Evolutionary conservation across 2,797 vertebrate species (phyloP).

Genomic region (Alosa sapidissima): DNA sequence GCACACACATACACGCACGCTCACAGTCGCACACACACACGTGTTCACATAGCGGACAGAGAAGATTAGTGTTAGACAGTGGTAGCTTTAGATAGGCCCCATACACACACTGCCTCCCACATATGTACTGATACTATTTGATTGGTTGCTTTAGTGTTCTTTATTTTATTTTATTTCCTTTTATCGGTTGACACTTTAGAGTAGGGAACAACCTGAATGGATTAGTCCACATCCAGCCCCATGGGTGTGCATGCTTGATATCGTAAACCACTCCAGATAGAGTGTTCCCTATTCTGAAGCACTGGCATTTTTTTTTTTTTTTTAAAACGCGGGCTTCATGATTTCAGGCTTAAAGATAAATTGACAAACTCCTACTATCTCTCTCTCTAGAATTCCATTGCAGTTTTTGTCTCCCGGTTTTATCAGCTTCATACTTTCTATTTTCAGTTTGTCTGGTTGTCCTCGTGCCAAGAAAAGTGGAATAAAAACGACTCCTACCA

Average conservation of each 20-base stretch:
- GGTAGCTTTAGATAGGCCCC: conserved; percentile 65
- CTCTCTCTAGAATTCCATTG: conserved; percentile 27
- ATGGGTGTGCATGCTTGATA: background rate
- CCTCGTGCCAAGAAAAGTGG: conserved; percentile 99
- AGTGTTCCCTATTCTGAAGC: conserved; percentile 50
- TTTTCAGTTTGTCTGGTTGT: conserved; percentile 98
- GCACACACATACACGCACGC: conserved; percentile 49
- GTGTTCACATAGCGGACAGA: conserved; percentile 54
- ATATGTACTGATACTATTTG: background rate
- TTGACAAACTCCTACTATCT: conserved; percentile 16
- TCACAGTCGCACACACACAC: background rate
- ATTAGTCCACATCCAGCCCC: background rate
- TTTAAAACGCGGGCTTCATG: conserved; percentile 22
- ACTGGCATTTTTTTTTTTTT: conserved; percentile 43
- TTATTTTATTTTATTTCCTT: background rate
- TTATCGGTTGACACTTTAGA: conserved; percentile 33
- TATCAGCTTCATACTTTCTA: conserved; percentile 82
- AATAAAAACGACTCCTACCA: conserved; percentile 93
- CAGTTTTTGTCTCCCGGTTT: conserved; percentile 71
- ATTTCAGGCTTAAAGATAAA: conserved; percentile 17
- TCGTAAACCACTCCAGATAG: background rate
- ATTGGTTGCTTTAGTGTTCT: background rate
- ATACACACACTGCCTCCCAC: conserved; percentile 37
- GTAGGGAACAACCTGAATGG: conserved; percentile 36
- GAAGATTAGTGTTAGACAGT: conserved; percentile 71